These are phyloP conservation scores for cat (Felis catus) DNA, from an alignment of 2,113 vertebrate species.

Conservation along the genomic window F.catus_Fca126_mat1.0 CM031417.1:77298001-77298500, in stretches of 20 bases:
- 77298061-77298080: not conserved
- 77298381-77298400: not conserved
- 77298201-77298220: not conserved
- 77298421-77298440: not conserved
- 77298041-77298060: not conserved
- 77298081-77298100: not conserved
- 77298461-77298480: not conserved
- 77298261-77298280: not conserved
- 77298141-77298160: not conserved
- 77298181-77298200: not conserved
- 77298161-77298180: not conserved
- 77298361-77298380: not conserved
- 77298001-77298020: not conserved
- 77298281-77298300: not conserved
- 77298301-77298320: not conserved
- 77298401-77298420: not conserved
- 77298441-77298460: not conserved
- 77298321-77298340: not conserved
- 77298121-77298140: not conserved
- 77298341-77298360: not conserved
- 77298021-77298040: not conserved
- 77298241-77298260: not conserved
- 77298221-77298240: not conserved
- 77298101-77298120: not conserved
- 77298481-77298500: not conserved